Evolutionary conservation across 2,888 invertebrate genomes (phyloP).

Genomic region (Suillia variegata): DNA sequence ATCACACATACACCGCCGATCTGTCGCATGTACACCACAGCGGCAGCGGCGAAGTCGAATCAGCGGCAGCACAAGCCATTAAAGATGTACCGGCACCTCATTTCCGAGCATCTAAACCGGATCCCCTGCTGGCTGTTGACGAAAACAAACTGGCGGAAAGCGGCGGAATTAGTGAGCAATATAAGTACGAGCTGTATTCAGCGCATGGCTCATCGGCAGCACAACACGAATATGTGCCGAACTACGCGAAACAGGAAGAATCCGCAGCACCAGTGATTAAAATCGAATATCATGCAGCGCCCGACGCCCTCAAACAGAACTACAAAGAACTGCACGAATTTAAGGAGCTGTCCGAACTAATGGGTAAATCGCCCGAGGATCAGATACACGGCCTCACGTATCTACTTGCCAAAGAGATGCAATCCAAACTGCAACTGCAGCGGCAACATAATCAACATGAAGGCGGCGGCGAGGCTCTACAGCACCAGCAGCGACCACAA

Average conservation of each 20-base stretch:
- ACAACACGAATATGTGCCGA: slow-evolving; percentile 1
- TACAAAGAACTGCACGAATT: slow-evolving; percentile 52
- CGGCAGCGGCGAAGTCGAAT: too few species aligned
- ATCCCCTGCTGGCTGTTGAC: slow-evolving; percentile 34
- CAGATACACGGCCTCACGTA: slow-evolving; percentile 64
- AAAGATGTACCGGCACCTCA: slow-evolving; percentile 27
- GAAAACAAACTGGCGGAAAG: slow-evolving; percentile 30
- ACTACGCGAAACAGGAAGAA: neutral
- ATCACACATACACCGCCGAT: slow-evolving; percentile 27
- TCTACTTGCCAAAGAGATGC: slow-evolving; percentile 60
- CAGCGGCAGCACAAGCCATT: slow-evolving; percentile 27
- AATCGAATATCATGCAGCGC: slow-evolving; percentile 47
- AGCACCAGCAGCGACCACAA: slow-evolving; percentile 49
- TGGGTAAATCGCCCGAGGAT: slow-evolving; percentile 63
- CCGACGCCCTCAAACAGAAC: slow-evolving; percentile 41
- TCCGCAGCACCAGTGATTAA: slow-evolving; percentile 35
- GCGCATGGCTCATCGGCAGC: neutral
- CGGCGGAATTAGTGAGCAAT: slow-evolving; percentile 28
- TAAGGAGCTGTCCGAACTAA: slow-evolving; percentile 60
- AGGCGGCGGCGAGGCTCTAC: neutral
- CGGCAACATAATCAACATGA: slow-evolving; percentile 39
- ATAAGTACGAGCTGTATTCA: slow-evolving; percentile 35
- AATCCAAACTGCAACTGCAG: slow-evolving; percentile 40
- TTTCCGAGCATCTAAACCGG: slow-evolving; percentile 44
- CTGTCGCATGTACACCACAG: slow-evolving; percentile 10